Evolutionary conservation across 2,113 vertebrate genomes (phyloP).

Genomic region (Tinamus guttatus): DNA sequence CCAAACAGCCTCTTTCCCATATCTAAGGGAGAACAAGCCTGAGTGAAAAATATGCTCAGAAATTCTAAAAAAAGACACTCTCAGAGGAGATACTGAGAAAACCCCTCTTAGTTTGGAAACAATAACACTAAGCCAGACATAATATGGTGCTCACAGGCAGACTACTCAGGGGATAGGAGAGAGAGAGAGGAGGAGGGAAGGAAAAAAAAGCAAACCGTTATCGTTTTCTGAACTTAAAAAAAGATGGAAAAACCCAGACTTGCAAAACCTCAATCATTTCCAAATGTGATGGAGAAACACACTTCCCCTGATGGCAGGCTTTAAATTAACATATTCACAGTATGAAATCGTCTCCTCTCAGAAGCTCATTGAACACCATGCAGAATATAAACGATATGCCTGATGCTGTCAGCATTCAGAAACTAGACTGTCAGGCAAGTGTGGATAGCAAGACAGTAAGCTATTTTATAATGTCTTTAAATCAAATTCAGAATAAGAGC

Average conservation of each 20-base stretch:
- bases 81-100: neutral
- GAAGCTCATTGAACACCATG: neutral
- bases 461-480: neutral
- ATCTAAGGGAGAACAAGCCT: neutral
- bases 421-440: neutral
- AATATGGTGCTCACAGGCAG: neutral
- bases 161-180: neutral
- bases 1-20: neutral
- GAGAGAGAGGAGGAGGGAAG: neutral
- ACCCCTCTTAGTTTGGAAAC: neutral
- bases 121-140: neutral
- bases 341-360: neutral
- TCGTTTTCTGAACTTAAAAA: neutral
- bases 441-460: neutral
- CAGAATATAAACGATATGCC: neutral
- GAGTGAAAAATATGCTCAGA: neutral
- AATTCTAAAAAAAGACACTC: neutral
- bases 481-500: neutral
- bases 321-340: conserved; percentile 29
- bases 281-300: neutral
- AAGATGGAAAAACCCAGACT: neutral
- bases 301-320: neutral
- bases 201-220: neutral
- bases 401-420: neutral
- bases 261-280: neutral